Percentiles rank a stretch among this genome's conserved stretches.
Conservation (phyloP, 2,113 vertebrate genomes). For the Mirounga angustirostris region DNA sequence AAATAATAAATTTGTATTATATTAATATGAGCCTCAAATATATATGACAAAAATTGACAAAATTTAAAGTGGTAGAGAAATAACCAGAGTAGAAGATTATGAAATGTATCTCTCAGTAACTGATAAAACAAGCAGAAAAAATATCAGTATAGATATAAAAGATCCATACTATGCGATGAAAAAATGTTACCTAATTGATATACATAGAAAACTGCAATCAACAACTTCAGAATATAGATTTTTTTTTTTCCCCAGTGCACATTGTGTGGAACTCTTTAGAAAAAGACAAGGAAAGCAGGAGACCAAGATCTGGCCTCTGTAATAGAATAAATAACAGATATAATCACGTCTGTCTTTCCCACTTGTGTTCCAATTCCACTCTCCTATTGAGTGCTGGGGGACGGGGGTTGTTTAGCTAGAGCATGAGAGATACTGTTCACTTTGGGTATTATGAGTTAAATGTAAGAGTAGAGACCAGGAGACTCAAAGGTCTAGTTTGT, state of each 20-base stretch:
- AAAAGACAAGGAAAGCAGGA: not conserved
- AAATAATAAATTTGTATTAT: not conserved
- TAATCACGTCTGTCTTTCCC: not conserved
- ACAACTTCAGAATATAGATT: not conserved
- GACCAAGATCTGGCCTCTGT: not conserved
- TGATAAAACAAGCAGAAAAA: not conserved
- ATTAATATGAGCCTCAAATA: not conserved
- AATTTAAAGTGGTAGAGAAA: not conserved
- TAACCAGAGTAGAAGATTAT: not conserved
- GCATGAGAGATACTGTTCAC: not conserved
- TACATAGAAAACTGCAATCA: not conserved
- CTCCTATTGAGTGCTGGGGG: not conserved
- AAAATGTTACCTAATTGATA: not conserved
- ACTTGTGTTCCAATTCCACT: not conserved
- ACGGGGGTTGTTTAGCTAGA: not conserved
- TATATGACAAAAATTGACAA: not conserved
- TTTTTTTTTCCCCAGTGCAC: not conserved
- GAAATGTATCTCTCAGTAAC: not conserved
- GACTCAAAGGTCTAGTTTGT: not conserved
- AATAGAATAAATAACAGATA: not conserved
- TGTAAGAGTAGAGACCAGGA: not conserved
- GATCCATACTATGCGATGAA: not conserved
- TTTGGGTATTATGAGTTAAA: not conserved
- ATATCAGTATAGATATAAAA: not conserved
- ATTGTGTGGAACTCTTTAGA: not conserved